phyloP scores from a whole-genome alignment of 2,888 invertebrate species.

The Periphyllus acericola region DNA sequence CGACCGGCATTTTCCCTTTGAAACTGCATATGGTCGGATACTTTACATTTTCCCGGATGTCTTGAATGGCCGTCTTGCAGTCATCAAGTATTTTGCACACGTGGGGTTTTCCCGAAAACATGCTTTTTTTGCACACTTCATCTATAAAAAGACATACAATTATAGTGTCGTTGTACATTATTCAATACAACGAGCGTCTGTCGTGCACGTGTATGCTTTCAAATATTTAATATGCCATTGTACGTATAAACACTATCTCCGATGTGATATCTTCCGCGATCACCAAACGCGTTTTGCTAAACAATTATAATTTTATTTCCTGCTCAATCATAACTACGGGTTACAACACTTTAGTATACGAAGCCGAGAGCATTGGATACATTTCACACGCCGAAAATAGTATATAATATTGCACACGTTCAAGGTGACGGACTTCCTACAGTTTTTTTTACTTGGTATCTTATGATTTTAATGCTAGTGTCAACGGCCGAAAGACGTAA shows the following conservation, averaged over 20 bases:
- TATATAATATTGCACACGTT: neutral
- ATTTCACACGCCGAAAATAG: neutral
- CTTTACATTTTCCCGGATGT: slow-evolving; percentile 38
- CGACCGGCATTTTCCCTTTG: slow-evolving; percentile 52
- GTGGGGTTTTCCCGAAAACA: neutral
- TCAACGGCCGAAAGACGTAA: neutral
- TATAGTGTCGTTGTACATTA: neutral
- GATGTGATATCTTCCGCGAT: neutral
- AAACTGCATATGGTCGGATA: slow-evolving; percentile 56
- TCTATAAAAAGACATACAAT: neutral
- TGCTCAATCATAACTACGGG: neutral
- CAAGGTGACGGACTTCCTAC: neutral
- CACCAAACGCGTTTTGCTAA: too few relatives aligned
- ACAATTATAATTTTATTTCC: neutral
- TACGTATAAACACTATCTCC: neutral
- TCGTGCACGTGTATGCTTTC: neutral
- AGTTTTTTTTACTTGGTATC: neutral
- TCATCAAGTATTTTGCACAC: slow-evolving; percentile 32
- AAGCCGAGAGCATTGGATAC: neutral
- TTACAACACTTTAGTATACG: neutral
- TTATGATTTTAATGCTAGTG: neutral
- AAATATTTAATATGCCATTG: neutral
- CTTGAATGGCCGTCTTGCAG: slow-evolving; percentile 51
- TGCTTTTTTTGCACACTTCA: slow-evolving; percentile 45
- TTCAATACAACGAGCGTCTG: too few relatives aligned